Percentiles rank a stretch among this genome's conserved stretches.
Evolutionary conservation across 1,140 invertebrate genomes (phyloP).

Genomic region (Drosophila lacteicornis): DNA sequence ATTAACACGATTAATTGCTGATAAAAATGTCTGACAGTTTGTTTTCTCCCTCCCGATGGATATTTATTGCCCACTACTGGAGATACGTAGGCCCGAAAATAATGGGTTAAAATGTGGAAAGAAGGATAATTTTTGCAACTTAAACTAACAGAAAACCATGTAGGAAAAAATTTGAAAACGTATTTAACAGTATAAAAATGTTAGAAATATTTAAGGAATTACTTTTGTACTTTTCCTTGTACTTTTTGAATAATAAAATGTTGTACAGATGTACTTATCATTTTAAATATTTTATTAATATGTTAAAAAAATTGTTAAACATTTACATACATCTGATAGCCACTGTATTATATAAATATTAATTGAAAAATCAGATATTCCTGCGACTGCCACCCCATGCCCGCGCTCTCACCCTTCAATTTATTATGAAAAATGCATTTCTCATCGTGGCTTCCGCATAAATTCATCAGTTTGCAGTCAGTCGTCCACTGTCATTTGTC

Average conservation of each 20-base stretch:
- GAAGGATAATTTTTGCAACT: not conserved
- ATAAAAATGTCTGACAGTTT: slow-evolving; percentile 82
- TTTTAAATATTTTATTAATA: not conserved
- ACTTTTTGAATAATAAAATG: not conserved
- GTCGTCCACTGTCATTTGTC: slow-evolving; percentile 72
- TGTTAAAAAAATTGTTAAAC: not conserved
- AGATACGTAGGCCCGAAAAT: slow-evolving; percentile 39
- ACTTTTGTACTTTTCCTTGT: not conserved
- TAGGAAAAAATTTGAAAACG: accelerated
- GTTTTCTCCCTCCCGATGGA: slow-evolving; percentile 38
- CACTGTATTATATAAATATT: slow-evolving; percentile 46
- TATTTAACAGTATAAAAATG: accelerated
- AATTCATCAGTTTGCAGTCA: slow-evolving; percentile 74
- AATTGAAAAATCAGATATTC: slow-evolving; percentile 53
- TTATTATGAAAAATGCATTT: slow-evolving; percentile 81
- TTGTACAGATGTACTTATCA: not conserved
- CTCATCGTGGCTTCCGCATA: slow-evolving; percentile 70
- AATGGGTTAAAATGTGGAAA: not conserved
- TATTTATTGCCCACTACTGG: slow-evolving; percentile 57
- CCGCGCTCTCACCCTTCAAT: slow-evolving; percentile 48
- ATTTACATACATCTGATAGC: not conserved
- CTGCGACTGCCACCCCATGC: slow-evolving; percentile 4
- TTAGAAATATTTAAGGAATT: not conserved
- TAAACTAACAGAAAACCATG: not conserved
- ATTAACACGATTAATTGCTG: slow-evolving; percentile 83